phyloP scores from a whole-genome alignment of 1,140 invertebrate genomes.

The Eciton burchellii region DNA sequence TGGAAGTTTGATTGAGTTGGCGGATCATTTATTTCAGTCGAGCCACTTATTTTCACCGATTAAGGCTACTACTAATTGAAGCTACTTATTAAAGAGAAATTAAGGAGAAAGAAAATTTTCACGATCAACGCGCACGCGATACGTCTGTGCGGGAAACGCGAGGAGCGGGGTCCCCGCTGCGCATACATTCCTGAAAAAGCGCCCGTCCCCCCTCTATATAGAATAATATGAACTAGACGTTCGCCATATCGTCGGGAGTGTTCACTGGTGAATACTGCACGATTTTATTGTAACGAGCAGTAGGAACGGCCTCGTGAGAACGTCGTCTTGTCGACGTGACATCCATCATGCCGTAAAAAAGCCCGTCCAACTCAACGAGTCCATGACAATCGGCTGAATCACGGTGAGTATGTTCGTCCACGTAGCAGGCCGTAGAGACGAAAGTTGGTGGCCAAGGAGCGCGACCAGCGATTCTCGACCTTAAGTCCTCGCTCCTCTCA shows the following conservation, averaged over 20 bases:
- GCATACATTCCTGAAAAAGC: slow-evolving; percentile 52
- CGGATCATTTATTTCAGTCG: too few species aligned
- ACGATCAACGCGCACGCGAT: too few species aligned
- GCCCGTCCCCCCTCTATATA: slow-evolving; percentile 50
- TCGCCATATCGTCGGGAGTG: slow-evolving; percentile 73
- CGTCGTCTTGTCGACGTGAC: slow-evolving; percentile 9
- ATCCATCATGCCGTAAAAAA: neutral
- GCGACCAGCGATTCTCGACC: slow-evolving; percentile 76
- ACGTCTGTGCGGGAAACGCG: neutral
- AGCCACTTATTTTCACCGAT: too few species aligned
- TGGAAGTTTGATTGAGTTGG: too few species aligned
- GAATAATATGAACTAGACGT: slow-evolving; percentile 40
- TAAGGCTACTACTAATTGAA: too few species aligned
- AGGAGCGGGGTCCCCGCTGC: neutral
- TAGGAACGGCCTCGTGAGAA: neutral
- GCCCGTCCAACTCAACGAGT: neutral
- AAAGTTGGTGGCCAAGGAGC: slow-evolving; percentile 69
- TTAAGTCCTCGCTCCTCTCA: slow-evolving; percentile 21
- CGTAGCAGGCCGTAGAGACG: slow-evolving; percentile 65
- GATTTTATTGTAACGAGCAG: slow-evolving; percentile 30
- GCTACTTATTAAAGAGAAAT: too few species aligned
- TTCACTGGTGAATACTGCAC: slow-evolving; percentile 50
- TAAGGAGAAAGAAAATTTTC: neutral
- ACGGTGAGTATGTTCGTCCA: slow-evolving; percentile 72
- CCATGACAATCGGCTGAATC: neutral